These are phyloP conservation scores for Sorex fumeus DNA, from an alignment of 2,113 vertebrate genomes.

Conservation along the genomic window DNA sequence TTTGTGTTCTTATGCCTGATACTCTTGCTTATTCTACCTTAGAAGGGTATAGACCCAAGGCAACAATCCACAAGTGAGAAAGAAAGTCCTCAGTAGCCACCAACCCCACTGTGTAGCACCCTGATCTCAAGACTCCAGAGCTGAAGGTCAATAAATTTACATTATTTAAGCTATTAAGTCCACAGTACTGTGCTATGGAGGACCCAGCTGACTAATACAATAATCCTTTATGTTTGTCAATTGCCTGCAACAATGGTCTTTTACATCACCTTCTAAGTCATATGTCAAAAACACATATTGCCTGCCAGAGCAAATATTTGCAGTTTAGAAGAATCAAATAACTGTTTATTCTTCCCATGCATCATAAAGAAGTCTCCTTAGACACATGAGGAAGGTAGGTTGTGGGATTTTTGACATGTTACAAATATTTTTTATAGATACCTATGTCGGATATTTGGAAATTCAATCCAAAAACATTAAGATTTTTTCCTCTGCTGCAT, in stretches of 20 bases:
- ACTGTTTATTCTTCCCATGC: background rate
- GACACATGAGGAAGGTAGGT: background rate
- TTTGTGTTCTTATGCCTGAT: background rate
- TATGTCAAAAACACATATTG: constrained; percentile 23
- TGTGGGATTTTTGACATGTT: background rate
- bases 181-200: too few relatives aligned
- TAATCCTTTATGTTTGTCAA: background rate
- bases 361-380: constrained; percentile 21
- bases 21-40: background rate
- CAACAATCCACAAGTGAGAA: background rate
- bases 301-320: constrained; percentile 59
- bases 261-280: background rate
- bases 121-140: background rate
- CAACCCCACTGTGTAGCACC: background rate
- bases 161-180: background rate
- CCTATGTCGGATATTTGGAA: constrained; percentile 31
- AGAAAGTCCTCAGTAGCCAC: background rate
- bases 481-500: background rate
- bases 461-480: constrained; percentile 12
- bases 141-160: background rate
- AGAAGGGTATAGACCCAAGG: background rate
- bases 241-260: background rate
- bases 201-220: background rate
- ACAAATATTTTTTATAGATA: constrained; percentile 35
- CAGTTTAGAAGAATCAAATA: constrained; percentile 57